phyloP scores from a whole-genome alignment of 2,888 invertebrate species.

The Phania funesta region DNA sequence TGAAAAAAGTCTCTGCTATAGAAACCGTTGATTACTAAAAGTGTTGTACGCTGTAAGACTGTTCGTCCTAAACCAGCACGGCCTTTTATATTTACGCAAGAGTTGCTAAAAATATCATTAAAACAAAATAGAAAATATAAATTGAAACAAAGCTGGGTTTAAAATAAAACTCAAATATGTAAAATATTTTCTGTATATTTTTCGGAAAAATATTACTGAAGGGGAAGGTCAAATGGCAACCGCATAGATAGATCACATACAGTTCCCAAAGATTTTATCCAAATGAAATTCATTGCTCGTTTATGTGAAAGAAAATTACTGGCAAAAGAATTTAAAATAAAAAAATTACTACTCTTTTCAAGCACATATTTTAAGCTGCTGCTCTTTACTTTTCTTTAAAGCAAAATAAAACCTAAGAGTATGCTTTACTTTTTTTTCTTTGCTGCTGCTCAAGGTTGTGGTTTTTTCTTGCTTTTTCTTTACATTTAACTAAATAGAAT shows the following conservation, averaged over 20 bases:
- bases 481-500: constrained; percentile 14
- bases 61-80: neutral
- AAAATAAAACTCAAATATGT: neutral
- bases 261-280: neutral
- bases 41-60: too few species aligned
- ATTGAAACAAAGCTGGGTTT: neutral
- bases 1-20: too few species aligned
- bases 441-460: constrained; percentile 53
- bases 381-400: neutral
- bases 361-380: neutral
- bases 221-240: too few species aligned
- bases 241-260: too few species aligned
- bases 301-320: neutral
- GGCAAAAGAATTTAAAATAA: neutral
- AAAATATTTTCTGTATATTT: too few species aligned
- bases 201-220: too few species aligned
- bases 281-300: constrained; percentile 1
- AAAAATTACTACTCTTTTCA: neutral
- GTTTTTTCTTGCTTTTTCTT: constrained; percentile 37
- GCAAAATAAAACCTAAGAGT: constrained; percentile 20
- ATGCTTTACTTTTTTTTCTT: constrained; percentile 39
- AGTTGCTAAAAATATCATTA: constrained; percentile 43
- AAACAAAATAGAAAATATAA: constrained; percentile 3
- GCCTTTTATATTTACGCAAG: constrained; percentile 25
- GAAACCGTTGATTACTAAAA: too few species aligned